Percentiles rank a stretch among this genome's conserved stretches.
phyloP scores from a whole-genome alignment of 2,888 invertebrate genomes.

The Maniola hyperantus region DNA sequence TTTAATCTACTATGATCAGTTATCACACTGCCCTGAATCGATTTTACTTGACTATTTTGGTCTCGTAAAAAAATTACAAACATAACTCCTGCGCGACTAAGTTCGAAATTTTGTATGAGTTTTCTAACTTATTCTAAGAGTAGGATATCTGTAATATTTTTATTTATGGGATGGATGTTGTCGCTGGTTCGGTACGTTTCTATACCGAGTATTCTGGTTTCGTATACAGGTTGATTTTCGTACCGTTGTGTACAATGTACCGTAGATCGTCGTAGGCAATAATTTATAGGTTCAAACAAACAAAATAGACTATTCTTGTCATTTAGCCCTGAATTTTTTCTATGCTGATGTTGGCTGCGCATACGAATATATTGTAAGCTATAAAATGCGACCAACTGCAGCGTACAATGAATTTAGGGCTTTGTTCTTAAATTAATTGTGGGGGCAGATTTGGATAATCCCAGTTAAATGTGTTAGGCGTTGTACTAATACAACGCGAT shows the following conservation, averaged over 20 bases:
- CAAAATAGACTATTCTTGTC: constrained; percentile 44
- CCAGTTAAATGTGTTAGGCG: constrained; percentile 24
- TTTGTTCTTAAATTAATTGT: constrained; percentile 41
- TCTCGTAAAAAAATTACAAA: constrained; percentile 13
- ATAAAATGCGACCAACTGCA: too few species aligned
- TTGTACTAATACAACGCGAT: too few species aligned
- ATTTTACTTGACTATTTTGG: constrained; percentile 39
- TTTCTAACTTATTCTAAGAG: constrained; percentile 24
- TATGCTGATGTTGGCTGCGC: not conserved
- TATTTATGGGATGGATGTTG: constrained; percentile 27
- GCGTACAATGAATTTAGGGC: not conserved
- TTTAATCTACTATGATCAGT: constrained; percentile 43
- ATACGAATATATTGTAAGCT: too few species aligned
- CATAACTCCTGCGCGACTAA: not conserved
- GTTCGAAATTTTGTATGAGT: constrained; percentile 15
- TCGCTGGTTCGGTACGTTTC: constrained; percentile 2
- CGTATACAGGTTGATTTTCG: constrained; percentile 30
- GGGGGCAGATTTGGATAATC: constrained; percentile 48
- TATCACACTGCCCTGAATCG: constrained; percentile 46
- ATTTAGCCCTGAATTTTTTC: constrained; percentile 35
- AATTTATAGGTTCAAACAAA: constrained; percentile 39
- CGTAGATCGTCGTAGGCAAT: constrained; percentile 36
- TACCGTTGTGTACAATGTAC: constrained; percentile 37
- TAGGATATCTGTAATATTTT: constrained; percentile 13
- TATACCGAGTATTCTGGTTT: not conserved